Evolutionary conservation across 2,797 vertebrate species (phyloP), one percentile per base, ranked within the genome.

Genomic region (Anabacerthia variegaticeps): DNA sequence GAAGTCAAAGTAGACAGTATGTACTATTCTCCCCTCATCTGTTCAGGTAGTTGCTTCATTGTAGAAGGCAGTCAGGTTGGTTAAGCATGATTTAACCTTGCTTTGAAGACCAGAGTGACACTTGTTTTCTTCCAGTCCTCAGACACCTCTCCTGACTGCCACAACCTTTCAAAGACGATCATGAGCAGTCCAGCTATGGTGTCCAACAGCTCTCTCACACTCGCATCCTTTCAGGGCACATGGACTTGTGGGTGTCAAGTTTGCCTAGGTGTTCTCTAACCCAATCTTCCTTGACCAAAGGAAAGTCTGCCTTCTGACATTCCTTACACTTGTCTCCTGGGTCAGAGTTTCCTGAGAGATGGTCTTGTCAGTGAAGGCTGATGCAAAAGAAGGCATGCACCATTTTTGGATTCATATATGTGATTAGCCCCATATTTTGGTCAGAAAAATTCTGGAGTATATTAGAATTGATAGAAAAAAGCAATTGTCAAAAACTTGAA

Each of bases 151-250:
- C 21, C 26, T 55, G 55, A 20, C 48, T 61, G 21, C 22, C n/a
- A 5, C 0, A 0, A 8, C 55, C 41, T 68, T 55, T 82, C 36
- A 55, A 17, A 75, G 22, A 20, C 37, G 16, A 30, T 55, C 0
- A 1, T 68, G 34, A 61, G 18, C 18, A 19, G 14, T 18, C 10
- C 16, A 36, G 22, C 22, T 7, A 0, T 44, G 37, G 5, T 61
- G 62, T 46, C 52, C 72, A 22, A 26, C 26, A 68, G 26, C 49
- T 75, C 30, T 54, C 30, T 41, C 36, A 68, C 15, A 32, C 30
- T 54, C 52, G 7, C 22, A 28, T 68, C 41, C 13, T 37, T 16
- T 68, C 34, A 75, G 41, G 27, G 12, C 5, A 34, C 6, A 9
- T 3, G 7, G 55, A 32, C 10, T 36, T 54, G 30, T 32, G 48